Percentiles rank a stretch among this genome's conserved stretches.
phyloP scores from a whole-genome alignment of 2,797 vertebrate species.

The Pterois miles region DNA sequence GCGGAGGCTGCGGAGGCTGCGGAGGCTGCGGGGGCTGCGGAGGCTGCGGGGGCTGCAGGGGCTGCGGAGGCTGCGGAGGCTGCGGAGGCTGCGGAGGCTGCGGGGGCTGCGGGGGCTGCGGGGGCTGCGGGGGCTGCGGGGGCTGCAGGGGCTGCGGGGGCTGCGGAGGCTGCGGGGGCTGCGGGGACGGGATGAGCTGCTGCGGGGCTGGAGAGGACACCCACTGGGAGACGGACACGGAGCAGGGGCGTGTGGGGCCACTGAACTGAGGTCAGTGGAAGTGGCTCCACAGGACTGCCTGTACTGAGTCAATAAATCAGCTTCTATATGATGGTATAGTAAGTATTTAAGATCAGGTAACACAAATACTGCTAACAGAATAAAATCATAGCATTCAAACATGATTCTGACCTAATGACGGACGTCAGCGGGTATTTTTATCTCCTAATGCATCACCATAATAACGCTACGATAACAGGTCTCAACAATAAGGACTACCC shows the following conservation, averaged over 20 bases:
- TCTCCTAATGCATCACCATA: background rate
- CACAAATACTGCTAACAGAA: background rate
- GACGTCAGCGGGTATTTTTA: background rate
- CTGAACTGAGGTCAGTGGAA: background rate
- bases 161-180: slow-evolving; percentile 51
- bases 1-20: slow-evolving; percentile 46
- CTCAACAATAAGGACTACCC: too few species aligned
- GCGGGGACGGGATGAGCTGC: slow-evolving; percentile 4
- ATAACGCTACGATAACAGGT: background rate
- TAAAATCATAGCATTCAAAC: background rate
- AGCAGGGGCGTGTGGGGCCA: background rate
- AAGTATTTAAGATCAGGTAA: background rate
- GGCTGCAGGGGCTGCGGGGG: slow-evolving; percentile 49
- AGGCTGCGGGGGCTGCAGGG: slow-evolving; percentile 46
- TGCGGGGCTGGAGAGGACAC: background rate
- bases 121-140: slow-evolving; percentile 45
- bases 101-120: slow-evolving; percentile 41
- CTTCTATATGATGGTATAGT: background rate
- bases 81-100: slow-evolving; percentile 42
- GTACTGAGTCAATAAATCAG: background rate
- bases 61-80: too few species aligned
- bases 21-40: slow-evolving; percentile 46
- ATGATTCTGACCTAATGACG: background rate
- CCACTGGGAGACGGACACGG: background rate
- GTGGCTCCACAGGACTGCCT: too few species aligned